Evolutionary conservation across 2,797 vertebrate species (phyloP), one percentile per base, ranked within the genome.

Genomic region (Microcaecilia unicolor): DNA sequence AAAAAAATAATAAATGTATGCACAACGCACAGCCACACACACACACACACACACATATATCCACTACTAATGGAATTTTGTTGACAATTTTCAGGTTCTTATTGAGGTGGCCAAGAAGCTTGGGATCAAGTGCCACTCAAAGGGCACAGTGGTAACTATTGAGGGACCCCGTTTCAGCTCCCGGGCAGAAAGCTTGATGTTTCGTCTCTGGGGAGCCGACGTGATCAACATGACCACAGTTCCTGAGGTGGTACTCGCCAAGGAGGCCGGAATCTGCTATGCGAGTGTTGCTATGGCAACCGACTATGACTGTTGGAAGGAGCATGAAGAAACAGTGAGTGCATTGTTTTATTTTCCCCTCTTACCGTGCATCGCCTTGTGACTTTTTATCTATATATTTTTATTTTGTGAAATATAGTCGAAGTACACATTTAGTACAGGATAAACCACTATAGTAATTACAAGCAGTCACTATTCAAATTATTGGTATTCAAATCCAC

Each of bases 161-260:
- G 94, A 99, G 61, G 94, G 96, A 12, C 91, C 93, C 2, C 89
- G 93, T 24, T 99, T 99, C 43, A 98, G 93, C 49, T 93, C 93
- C 2, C 74, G 85, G 16, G 86, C 93, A 3, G 96, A 99, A 68
- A 95, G 92, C 55, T 69, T 87, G 37, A 81, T 95, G 88, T 95
- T 96, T 64, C 90, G 90, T 20, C 81, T 81, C 55, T 98, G 92
- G 93, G 90, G 91, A 2, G 92, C 87, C 2, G 93, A 98, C 44
- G 87, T 97, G 51, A 91, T 98, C 77, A 98, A 98, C 36, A 99
- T 99, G 96, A 97, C 91, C 49, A 97, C 90, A 0, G 89, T 97
- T 57, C 96, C 93, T 23, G 94, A 99, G 73, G 93, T 94, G 54
- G 83, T 95, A 50, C 90, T 99, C 23, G 93, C 96, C 6, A 98